A percentile compares a stretch with the other conserved stretches of the same genome.
Evolutionary conservation across 2,113 vertebrate species (phyloP).

Genomic region (Peromyscus polionotus): DNA sequence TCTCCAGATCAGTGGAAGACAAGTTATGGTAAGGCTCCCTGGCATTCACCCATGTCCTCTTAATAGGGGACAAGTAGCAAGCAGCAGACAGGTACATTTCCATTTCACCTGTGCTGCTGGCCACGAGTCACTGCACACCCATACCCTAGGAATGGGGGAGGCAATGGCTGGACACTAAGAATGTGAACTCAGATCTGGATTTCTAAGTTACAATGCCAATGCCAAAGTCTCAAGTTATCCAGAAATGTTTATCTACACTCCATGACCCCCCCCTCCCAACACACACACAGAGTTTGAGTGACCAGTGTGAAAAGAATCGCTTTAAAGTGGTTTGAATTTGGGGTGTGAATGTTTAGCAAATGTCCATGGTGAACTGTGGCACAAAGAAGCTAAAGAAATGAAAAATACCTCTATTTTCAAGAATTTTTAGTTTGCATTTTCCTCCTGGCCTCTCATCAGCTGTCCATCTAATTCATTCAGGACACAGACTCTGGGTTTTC

Average conservation of each 20-base stretch:
- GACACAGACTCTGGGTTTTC: neutral
- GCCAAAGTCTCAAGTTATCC: neutral
- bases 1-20: constrained; percentile 23
- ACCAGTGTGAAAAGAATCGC: neutral
- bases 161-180: neutral
- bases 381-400: neutral
- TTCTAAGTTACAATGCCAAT: neutral
- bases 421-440: neutral
- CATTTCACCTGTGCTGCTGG: neutral
- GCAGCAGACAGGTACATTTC: neutral
- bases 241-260: neutral
- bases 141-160: neutral
- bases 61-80: neutral
- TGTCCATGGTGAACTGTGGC: neutral
- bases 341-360: neutral
- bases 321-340: neutral
- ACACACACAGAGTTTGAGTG: neutral
- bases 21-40: neutral
- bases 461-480: neutral
- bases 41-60: neutral
- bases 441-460: neutral
- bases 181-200: neutral
- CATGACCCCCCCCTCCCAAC: no score
- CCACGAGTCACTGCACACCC: neutral
- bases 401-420: neutral